Conservation (phyloP, 2,797 vertebrate species). For the Peromyscus attwateri region DNA sequence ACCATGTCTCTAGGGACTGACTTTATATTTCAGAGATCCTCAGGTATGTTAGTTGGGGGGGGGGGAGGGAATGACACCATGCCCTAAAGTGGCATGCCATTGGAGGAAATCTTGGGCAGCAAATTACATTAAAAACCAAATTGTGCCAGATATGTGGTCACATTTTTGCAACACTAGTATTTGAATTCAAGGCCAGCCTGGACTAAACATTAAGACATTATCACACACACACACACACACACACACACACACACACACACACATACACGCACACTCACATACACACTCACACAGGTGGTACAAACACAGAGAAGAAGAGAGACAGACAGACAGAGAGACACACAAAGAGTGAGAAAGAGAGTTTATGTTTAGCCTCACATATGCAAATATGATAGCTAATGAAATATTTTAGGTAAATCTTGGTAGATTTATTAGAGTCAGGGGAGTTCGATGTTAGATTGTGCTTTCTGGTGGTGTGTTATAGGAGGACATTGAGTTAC, state of each 20-base stretch:
- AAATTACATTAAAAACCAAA: neutral
- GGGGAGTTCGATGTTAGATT: neutral
- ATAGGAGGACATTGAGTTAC: neutral
- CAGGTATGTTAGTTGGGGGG: neutral
- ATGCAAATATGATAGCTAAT: neutral
- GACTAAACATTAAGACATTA: neutral
- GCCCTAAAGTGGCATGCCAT: neutral
- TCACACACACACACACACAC: no score
- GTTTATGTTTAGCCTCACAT: neutral
- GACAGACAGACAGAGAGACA: accelerated
- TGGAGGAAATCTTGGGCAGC: neutral
- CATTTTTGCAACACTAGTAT: neutral
- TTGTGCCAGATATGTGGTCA: neutral
- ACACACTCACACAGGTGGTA: no score
- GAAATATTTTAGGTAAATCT: slow-evolving; percentile 12
- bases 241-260: no score
- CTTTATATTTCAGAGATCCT: neutral
- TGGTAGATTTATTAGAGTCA: neutral
- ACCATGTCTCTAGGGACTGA: neutral
- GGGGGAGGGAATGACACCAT: neutral
- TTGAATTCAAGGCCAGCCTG: neutral
- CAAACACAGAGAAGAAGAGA: neutral
- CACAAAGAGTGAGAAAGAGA: neutral
- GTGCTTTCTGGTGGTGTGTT: neutral
- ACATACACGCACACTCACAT: no score